phyloP scores from a whole-genome alignment of 92 coral and sea anemone species.

The Epizoanthus fatuus region DNA sequence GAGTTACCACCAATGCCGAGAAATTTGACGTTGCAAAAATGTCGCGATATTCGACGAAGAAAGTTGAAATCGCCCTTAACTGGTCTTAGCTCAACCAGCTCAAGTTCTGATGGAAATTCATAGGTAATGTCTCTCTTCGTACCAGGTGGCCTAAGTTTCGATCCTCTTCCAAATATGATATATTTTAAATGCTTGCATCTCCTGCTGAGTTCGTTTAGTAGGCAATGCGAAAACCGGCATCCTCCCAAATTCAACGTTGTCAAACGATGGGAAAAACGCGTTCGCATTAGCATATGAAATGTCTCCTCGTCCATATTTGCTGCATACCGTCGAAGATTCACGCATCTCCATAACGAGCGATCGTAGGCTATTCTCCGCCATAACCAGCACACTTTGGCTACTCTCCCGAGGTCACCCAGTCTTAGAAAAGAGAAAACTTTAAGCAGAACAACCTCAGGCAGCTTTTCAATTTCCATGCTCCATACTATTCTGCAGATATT shows the following conservation, averaged over 20 bases:
- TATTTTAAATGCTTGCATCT: conserved; percentile 88
- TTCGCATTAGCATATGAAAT: conserved; percentile 86
- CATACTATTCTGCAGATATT: neutral
- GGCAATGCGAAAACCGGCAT: conserved; percentile 85
- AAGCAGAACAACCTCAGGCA: conserved; percentile 94
- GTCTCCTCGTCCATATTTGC: conserved; percentile 87
- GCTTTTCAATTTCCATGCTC: conserved; percentile 35
- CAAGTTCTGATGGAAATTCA: conserved; percentile 93
- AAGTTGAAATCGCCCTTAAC: conserved; percentile 97
- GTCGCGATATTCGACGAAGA: conserved; percentile 89
- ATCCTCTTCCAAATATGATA: conserved; percentile 94
- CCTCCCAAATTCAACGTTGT: conserved; percentile 83
- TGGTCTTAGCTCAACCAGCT: conserved; percentile 93
- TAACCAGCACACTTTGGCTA: conserved; percentile 88
- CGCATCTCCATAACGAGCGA: conserved; percentile 94
- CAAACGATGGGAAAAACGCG: conserved; percentile 83
- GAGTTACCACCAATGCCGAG: conserved; percentile 96
- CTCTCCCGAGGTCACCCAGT: conserved; percentile 88
- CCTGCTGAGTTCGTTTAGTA: conserved; percentile 86
- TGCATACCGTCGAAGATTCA: conserved; percentile 87
- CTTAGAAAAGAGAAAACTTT: conserved; percentile 91
- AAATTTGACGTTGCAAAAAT: conserved; percentile 91
- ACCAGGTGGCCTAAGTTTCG: conserved; percentile 81
- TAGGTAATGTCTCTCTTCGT: conserved; percentile 73
- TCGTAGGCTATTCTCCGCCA: conserved; percentile 98